Conservation (phyloP, 2,888 invertebrate genomes). For the Torymus auratus region DNA sequence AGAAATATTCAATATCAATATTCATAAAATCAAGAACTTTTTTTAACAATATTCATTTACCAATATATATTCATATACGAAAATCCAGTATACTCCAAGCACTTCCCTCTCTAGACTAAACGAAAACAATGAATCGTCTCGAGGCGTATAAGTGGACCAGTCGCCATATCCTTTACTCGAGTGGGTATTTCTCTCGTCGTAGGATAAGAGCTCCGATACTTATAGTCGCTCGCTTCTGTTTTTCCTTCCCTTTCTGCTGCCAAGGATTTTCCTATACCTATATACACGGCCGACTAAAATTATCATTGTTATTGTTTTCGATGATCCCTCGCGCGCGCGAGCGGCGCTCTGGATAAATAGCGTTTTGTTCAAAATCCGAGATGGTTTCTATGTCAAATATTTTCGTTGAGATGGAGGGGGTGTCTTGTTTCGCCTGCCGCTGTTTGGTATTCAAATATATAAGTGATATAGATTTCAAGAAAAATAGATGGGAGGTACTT, state of each 20-base stretch:
- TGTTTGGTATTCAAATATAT: too few species aligned
- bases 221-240: constrained; percentile 24
- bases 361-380: not conserved
- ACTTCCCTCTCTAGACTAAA: not conserved
- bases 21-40: too few species aligned
- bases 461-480: too few species aligned
- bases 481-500: too few species aligned
- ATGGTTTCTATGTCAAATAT: constrained; percentile 21
- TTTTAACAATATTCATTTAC: too few species aligned
- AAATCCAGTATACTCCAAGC: not conserved
- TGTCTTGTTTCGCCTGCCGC: too few species aligned
- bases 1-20: too few species aligned
- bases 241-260: constrained; percentile 5
- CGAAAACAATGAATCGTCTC: too few species aligned
- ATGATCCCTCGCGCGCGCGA: not conserved
- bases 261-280: not conserved
- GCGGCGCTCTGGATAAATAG: not conserved
- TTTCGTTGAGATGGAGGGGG: constrained; percentile 10
- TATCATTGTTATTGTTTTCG: constrained; percentile 41
- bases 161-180: not conserved
- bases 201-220: not conserved
- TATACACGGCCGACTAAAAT: constrained; percentile 5
- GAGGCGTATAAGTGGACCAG: not conserved
- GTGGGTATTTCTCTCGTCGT: constrained; percentile 2
- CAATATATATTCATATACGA: too few species aligned